Percentiles rank a stretch among this genome's conserved stretches.
These are phyloP conservation scores for Amblyraja radiata DNA, from an alignment of 2,797 vertebrate species.

Conservation along the genomic window DNA sequence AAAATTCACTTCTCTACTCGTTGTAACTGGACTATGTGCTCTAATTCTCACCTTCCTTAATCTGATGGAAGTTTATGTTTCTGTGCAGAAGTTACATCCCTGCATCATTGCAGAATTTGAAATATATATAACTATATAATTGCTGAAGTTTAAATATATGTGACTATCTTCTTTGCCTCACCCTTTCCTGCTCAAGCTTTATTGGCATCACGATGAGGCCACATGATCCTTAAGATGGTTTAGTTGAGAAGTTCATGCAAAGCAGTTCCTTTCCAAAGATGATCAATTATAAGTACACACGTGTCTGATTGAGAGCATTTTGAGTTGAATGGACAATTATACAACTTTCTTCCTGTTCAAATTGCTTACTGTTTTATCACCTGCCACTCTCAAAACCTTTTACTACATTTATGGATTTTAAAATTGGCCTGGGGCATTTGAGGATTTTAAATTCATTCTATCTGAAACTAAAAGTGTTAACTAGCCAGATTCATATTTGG, in stretches of 20 bases:
- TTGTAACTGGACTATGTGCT: not conserved
- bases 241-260: not conserved
- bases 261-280: not conserved
- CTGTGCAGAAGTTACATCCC: not conserved
- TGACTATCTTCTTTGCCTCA: not conserved
- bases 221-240: not conserved
- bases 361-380: not conserved
- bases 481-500: not conserved
- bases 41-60: slow-evolving; percentile 19
- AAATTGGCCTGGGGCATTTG: not conserved
- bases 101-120: not conserved
- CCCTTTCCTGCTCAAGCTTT: not conserved
- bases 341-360: not conserved
- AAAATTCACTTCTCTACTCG: not conserved
- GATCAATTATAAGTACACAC: not conserved
- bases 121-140: not conserved
- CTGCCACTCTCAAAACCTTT: not conserved
- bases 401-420: not conserved
- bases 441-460: not conserved
- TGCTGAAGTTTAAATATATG: not conserved
- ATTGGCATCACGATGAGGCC: not conserved
- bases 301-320: not conserved
- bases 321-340: not conserved
- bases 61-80: slow-evolving; percentile 23
- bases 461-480: not conserved